Base-by-base conservation (phyloP, 2,888 invertebrate species). In the Synanthedon tipuliformis region DNA sequence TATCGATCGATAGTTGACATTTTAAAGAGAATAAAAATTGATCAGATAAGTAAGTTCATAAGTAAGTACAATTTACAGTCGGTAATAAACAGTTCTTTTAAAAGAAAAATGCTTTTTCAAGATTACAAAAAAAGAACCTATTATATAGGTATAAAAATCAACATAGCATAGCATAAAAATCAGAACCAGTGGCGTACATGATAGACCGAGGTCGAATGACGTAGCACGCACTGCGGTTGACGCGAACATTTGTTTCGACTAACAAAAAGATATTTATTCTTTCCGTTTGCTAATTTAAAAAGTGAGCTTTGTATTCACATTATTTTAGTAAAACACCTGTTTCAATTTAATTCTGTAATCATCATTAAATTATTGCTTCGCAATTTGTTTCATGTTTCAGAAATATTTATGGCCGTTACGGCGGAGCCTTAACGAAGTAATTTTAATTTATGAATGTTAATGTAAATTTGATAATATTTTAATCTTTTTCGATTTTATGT, bases 201-300 rank as follows among this genome's bases (percentile, higher is more conserved):
- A 73, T 64, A 66, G 65, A 57, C 55, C 59, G 63, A 15, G 15
- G n/a, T 60, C 61, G 63, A 63, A 63, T 68, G 71, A 71, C 66
- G 69, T 55, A 59, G 66, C 71, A 69, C 74, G 69, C 68, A 68
- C 66, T 75, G 75, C 59, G 68, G 66, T 65, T 71, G 74, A 73
- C 73, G 62, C 57, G 59, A 62, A 69, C 59, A 72, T 74, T 74
- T 73, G 65, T 73, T 68, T 63, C 56, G 57, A 54, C 54, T 53
- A 56, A 53, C 49, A 41, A 52, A 50, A 50, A 13, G 13, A 50
- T 50, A 50, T 12, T 27, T 50, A 27, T 12, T 50, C 13, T n/a
- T 34, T 50, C 27, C 13, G 13, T n/a, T 34, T 13, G 7, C 45
- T 12, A 45, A n/a, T 45, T 45, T 45, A 45, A 45, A 45, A 34